Evolutionary conservation across 2,113 vertebrate genomes (phyloP), one percentile per base, ranked within the genome.

Genomic region (Ondatra zibethicus): DNA sequence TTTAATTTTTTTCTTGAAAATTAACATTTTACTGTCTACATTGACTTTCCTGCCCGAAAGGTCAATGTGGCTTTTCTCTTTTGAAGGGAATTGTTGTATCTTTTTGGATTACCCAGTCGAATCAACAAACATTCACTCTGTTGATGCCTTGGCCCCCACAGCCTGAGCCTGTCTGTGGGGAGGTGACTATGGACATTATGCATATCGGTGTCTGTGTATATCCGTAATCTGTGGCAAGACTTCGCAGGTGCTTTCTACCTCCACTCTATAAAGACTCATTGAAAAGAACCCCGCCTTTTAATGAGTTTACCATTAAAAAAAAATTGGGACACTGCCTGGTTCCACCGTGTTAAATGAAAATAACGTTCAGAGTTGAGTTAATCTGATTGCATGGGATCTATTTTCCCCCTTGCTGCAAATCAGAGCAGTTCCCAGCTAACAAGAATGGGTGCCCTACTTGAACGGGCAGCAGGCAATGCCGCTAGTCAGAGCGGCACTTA

Each of bases 371-470:
- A 98, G 92, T 91, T 88, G 93, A 97, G 75, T 98, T 98, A 98
- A 98, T 98, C 98, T 97, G 97, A 98, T 98, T 98, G 98, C 97
- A 95, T 81, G 94, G 97, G 96, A 92, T 98, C 97, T 98, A 97
- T 98, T 98, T 98, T 86, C 93, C 96, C 91, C 97, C 96, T 98
- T 95, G 89, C 98, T 98, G 98, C 97, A 98, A 99, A 99, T 98
- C 98, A 99, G 96, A 96, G 94, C 98, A 96, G 96, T 98, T 98
- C 98, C 98, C 98, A 98, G 97, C 98, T 99, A 98, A 98, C 98
- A 98, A 98, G 98, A 98, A 98, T 98, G 98, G 98, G 98, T 98
- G 98, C 98, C 98, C 98, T 98, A 98, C 98, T 99, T 98, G 98
- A 98, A 96, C 90, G 45, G 97, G 97, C 97, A 98, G 98, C 63